phyloP scores from a whole-genome alignment of 1,140 invertebrate species.

The Cardiocondyla obscurior region DNA sequence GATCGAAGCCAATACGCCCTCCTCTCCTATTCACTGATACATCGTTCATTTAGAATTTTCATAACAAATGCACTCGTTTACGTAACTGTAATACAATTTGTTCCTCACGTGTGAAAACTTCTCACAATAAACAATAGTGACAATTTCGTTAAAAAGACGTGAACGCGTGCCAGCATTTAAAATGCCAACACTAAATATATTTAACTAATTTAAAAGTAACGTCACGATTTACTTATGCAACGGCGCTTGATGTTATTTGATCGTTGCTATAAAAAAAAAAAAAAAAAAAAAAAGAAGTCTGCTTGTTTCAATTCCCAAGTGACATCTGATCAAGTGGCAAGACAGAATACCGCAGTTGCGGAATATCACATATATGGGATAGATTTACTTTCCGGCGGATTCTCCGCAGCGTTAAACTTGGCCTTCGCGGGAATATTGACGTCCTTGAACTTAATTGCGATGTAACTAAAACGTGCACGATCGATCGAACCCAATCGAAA shows the following conservation, averaged over 20 bases:
- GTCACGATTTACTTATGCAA: neutral
- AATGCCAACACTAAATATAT: neutral
- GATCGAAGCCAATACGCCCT: neutral
- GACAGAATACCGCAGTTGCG: neutral
- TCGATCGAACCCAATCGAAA: constrained; percentile 43
- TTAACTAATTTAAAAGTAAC: neutral
- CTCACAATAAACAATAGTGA: neutral
- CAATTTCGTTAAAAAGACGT: neutral
- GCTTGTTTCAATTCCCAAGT: neutral
- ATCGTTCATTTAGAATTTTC: no score
- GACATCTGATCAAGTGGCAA: neutral
- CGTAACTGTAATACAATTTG: neutral
- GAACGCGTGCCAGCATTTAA: neutral
- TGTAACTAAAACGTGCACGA: constrained; percentile 35
- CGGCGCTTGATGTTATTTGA: neutral
- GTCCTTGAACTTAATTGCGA: constrained; percentile 52
- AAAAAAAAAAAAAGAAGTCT: neutral
- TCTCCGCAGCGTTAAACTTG: constrained; percentile 26
- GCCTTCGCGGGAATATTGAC: constrained; percentile 20
- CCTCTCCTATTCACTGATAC: no score
- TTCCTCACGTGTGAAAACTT: neutral
- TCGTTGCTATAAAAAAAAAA: neutral
- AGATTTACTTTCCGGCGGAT: constrained; percentile 7
- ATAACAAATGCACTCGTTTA: no score
- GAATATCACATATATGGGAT: neutral